Percentiles rank a stretch among this genome's conserved stretches.
phyloP scores from a whole-genome alignment of 2,888 invertebrate species.

The Cryptops parisi region DNA sequence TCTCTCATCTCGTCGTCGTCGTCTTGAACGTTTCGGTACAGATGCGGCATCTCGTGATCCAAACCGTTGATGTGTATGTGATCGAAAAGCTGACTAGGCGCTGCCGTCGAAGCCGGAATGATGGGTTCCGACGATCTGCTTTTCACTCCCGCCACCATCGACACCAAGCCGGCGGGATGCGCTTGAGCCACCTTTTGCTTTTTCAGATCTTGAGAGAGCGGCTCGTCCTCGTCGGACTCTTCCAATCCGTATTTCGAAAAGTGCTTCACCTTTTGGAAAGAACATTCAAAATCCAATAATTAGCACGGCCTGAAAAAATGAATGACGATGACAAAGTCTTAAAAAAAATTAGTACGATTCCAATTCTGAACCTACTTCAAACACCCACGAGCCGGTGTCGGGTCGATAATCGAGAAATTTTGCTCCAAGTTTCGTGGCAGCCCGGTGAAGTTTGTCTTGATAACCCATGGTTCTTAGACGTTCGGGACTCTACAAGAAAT shows the following conservation, averaged over 20 bases:
- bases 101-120: not conserved
- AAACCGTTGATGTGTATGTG: not conserved
- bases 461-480: slow-evolving; percentile 66
- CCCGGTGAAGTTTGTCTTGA: slow-evolving; percentile 64
- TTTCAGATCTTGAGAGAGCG: not conserved
- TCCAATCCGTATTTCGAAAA: slow-evolving; percentile 85
- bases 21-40: not conserved
- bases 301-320: not conserved
- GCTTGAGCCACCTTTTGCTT: not conserved
- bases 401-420: slow-evolving; percentile 89
- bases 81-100: too few relatives aligned
- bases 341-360: too few relatives aligned
- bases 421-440: slow-evolving; percentile 67
- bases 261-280: slow-evolving; percentile 54
- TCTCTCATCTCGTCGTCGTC: slow-evolving; percentile 17
- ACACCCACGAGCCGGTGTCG: slow-evolving; percentile 95
- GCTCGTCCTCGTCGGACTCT: slow-evolving; percentile 78
- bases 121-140: too few relatives aligned
- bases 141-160: too few relatives aligned
- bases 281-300: too few relatives aligned
- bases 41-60: not conserved
- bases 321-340: not conserved
- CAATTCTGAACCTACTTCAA: slow-evolving; percentile 55
- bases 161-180: too few relatives aligned
- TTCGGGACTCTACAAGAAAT: slow-evolving; percentile 40